These are phyloP conservation scores for Fragum sueziense DNA, from an alignment of 2,888 invertebrate species.

Conservation along the genomic window DNA sequence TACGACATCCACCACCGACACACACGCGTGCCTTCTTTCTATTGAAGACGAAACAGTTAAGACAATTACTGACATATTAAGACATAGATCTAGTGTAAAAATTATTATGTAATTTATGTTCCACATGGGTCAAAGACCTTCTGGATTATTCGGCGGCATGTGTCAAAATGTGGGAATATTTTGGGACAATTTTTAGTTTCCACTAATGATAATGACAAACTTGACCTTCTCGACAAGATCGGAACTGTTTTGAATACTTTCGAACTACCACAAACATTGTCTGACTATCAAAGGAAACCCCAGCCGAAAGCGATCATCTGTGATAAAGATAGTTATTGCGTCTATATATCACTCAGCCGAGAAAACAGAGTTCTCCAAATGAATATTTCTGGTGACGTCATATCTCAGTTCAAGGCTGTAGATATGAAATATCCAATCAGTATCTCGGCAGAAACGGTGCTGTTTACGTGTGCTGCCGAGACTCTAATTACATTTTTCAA, in stretches of 20 bases:
- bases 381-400: background rate
- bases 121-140: no score
- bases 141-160: background rate
- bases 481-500: conserved; percentile 4
- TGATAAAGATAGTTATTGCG: background rate
- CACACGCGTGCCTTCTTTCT: no score
- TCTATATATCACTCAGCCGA: background rate
- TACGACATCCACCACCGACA: no score
- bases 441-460: background rate
- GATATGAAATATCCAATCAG: conserved; percentile 17
- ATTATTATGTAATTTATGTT: no score
- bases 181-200: background rate
- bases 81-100: no score
- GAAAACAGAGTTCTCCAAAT: conserved; percentile 5
- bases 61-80: no score
- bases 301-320: background rate
- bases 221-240: background rate
- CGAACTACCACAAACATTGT: no score
- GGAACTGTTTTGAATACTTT: background rate
- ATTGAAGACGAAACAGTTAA: no score
- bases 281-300: background rate
- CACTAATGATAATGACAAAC: background rate
- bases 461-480: conserved; percentile 11
- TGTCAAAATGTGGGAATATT: background rate
- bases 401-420: conserved; percentile 1